phyloP scores from a whole-genome alignment of 2,797 vertebrate genomes.

The Hemitrygon akajei region DNA sequence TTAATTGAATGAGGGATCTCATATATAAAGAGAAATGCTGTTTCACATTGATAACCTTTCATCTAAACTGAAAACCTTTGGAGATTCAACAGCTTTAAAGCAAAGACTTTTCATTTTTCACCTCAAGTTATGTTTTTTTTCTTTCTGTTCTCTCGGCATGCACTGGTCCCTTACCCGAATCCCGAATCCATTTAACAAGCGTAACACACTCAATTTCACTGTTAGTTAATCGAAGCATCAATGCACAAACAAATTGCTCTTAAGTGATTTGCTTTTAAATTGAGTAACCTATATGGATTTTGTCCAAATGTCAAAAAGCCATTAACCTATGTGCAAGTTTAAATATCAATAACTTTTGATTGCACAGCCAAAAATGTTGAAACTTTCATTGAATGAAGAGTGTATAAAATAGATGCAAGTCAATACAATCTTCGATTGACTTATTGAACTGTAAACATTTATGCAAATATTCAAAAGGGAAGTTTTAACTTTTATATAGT shows the following conservation, averaged over 20 bases:
- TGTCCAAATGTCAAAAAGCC: constrained; percentile 27
- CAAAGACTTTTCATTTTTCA: background rate
- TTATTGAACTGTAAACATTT: background rate
- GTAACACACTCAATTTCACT: background rate
- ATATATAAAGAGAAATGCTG: background rate
- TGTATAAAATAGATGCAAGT: background rate
- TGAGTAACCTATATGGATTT: constrained; percentile 16
- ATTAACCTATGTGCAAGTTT: background rate
- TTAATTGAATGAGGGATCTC: too few relatives aligned
- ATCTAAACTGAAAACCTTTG: background rate
- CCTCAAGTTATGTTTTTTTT: background rate
- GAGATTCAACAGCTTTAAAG: background rate
- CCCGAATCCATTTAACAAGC: background rate
- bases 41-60: background rate
- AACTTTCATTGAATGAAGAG: background rate
- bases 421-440: background rate
- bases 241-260: constrained; percentile 22
- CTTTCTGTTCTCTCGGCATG: background rate
- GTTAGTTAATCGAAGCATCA: background rate
- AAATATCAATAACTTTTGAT: background rate
- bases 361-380: background rate
- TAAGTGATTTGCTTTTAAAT: constrained; percentile 23
- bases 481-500: background rate
- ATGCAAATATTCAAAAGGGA: background rate
- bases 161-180: background rate